Percentiles rank a stretch among this genome's conserved stretches.
Evolutionary conservation across 2,113 vertebrate species (phyloP).

Genomic region (Cacatua alba): DNA sequence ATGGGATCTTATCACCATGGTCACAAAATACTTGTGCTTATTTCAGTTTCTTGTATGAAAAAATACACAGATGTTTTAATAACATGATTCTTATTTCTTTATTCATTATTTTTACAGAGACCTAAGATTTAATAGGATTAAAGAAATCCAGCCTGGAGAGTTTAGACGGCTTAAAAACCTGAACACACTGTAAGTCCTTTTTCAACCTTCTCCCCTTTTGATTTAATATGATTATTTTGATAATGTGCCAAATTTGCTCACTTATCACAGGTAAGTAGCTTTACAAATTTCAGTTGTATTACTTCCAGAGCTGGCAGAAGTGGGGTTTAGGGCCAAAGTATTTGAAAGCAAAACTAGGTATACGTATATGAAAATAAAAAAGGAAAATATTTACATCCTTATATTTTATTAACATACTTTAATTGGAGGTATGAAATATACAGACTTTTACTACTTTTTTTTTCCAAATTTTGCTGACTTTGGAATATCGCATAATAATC

Average conservation of each 20-base stretch:
- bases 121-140: constrained; percentile 96
- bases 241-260: background rate
- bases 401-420: background rate
- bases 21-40: background rate
- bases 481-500: background rate
- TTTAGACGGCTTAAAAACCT: constrained; percentile 90
- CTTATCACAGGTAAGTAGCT: background rate
- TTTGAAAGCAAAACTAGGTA: background rate
- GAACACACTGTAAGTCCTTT: constrained; percentile 93
- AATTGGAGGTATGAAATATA: background rate
- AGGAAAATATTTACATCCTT: background rate
- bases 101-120: constrained; percentile 79
- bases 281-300: background rate
- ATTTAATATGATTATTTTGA: background rate
- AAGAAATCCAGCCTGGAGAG: constrained; percentile 91
- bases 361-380: background rate
- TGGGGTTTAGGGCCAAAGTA: background rate
- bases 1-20: background rate
- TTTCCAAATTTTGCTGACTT: background rate
- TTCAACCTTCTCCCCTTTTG: background rate
- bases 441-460: background rate
- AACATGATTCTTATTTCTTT: background rate
- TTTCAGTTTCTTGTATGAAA: background rate
- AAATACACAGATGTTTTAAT: background rate
- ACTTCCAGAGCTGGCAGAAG: background rate